phyloP scores from a whole-genome alignment of 2,797 vertebrate species.

The Eulemur rubriventer region DNA sequence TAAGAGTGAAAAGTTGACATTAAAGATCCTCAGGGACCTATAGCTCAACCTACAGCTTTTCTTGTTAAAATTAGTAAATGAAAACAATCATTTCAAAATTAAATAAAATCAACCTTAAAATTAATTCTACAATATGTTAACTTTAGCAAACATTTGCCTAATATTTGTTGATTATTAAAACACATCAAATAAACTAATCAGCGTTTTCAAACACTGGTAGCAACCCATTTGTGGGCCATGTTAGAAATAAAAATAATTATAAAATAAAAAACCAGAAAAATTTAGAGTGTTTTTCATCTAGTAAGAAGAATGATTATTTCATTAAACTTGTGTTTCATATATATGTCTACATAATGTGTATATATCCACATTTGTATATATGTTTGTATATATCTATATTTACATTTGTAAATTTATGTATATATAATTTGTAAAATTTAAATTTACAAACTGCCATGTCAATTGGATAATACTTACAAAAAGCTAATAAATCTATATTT shows the following conservation, averaged over 20 bases:
- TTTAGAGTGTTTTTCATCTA: not conserved
- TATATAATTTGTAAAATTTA: not conserved
- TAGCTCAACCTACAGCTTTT: not conserved
- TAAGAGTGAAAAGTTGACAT: not conserved
- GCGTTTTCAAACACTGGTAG: not conserved
- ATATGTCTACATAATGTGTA: not conserved
- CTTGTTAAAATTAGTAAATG: not conserved
- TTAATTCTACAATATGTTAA: not conserved
- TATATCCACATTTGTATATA: not conserved
- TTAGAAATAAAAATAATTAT: constrained; percentile 30
- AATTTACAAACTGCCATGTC: not conserved
- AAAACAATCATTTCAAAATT: constrained; percentile 5
- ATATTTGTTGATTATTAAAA: constrained; percentile 5
- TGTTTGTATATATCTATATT: not conserved
- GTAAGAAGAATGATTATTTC: not conserved
- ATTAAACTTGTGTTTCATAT: not conserved
- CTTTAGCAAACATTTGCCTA: not conserved
- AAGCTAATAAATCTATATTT: constrained; percentile 7
- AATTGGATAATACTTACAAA: not conserved
- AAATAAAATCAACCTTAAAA: constrained; percentile 5
- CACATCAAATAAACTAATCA: not conserved
- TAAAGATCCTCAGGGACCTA: not conserved
- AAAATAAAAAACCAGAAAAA: not conserved
- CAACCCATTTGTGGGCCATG: not conserved
- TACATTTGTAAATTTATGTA: not conserved